Percentiles rank a stretch among this genome's conserved stretches.
Evolutionary conservation across 1,140 invertebrate species (phyloP).

Genomic region (Archivesica marissinica): DNA sequence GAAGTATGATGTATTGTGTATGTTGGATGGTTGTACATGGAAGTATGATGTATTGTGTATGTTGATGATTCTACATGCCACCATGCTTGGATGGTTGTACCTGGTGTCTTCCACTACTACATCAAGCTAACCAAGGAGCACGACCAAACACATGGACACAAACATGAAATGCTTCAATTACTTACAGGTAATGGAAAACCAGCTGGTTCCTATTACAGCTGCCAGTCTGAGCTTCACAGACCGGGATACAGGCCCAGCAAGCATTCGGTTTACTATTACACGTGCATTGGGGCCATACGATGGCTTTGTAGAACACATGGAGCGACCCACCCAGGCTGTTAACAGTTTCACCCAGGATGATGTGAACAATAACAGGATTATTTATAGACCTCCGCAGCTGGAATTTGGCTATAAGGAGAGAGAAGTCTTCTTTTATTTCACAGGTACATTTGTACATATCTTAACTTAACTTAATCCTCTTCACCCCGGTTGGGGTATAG

Average conservation of each 20-base stretch:
- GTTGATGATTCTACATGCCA: no score
- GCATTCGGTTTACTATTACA: slow-evolving; percentile 72
- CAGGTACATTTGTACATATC: slow-evolving; percentile 68
- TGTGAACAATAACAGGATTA: slow-evolving; percentile 74
- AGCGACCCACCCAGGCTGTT: slow-evolving; percentile 69
- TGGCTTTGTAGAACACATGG: slow-evolving; percentile 74
- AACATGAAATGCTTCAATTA: no score
- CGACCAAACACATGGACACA: no score
- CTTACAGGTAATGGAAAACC: slow-evolving; percentile 76
- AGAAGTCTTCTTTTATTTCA: slow-evolving; percentile 73
- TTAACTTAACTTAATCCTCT: no score
- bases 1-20: no score
- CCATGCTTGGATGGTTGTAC: no score
- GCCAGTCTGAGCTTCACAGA: slow-evolving; percentile 66
- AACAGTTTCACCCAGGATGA: slow-evolving; percentile 77
- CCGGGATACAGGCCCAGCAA: slow-evolving; percentile 49
- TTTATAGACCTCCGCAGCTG: slow-evolving; percentile 74
- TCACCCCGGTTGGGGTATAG: no score
- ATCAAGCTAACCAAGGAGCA: no score
- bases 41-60: no score
- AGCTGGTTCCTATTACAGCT: slow-evolving; percentile 72
- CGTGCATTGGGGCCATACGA: slow-evolving; percentile 66
- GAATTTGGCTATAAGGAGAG: slow-evolving; percentile 69
- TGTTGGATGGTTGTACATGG: no score
- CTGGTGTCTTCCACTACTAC: no score